A percentile compares a stretch with the other conserved stretches of the same genome.
phyloP scores from a whole-genome alignment of 2,113 vertebrate genomes.

The Salminus brasiliensis region DNA sequence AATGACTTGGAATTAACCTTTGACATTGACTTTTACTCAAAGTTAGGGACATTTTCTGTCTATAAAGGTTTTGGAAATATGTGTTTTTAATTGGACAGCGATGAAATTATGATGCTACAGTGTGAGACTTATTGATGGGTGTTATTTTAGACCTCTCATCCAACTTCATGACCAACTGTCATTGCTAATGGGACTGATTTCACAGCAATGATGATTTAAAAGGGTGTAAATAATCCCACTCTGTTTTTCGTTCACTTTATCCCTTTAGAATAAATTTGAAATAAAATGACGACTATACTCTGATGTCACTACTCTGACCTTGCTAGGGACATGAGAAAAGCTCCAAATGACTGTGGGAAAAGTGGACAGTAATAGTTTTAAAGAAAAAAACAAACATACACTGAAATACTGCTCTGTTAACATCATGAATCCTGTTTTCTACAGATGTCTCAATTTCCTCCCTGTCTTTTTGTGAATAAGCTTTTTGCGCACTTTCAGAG shows the following conservation, averaged over 20 bases:
- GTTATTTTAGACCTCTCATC: too few species aligned
- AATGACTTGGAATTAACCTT: too few species aligned
- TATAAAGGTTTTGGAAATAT: too few species aligned
- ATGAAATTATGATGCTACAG: too few species aligned
- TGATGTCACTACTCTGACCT: not conserved
- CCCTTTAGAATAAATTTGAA: not conserved
- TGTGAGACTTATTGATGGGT: too few species aligned
- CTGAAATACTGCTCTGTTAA: conserved; percentile 28
- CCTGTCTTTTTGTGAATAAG: conserved; percentile 12
- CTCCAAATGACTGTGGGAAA: not conserved
- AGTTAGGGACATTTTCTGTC: too few species aligned
- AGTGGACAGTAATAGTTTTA: not conserved
- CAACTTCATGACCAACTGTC: too few species aligned
- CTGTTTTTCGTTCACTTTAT: too few species aligned
- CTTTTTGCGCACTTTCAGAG: conserved; percentile 7
- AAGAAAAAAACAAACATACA: too few species aligned
- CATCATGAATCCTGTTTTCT: conserved; percentile 13
- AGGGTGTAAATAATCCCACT: not conserved
- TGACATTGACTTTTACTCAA: too few species aligned
- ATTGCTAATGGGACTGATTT: not conserved
- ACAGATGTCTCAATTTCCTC: conserved; percentile 14
- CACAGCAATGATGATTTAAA: not conserved
- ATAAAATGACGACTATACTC: not conserved
- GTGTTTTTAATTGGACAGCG: too few species aligned
- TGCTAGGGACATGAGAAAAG: not conserved